These are phyloP conservation scores for Pseudomugil gertrudae DNA, from an alignment of 2,797 vertebrate genomes.

Conservation along the genomic window DNA sequence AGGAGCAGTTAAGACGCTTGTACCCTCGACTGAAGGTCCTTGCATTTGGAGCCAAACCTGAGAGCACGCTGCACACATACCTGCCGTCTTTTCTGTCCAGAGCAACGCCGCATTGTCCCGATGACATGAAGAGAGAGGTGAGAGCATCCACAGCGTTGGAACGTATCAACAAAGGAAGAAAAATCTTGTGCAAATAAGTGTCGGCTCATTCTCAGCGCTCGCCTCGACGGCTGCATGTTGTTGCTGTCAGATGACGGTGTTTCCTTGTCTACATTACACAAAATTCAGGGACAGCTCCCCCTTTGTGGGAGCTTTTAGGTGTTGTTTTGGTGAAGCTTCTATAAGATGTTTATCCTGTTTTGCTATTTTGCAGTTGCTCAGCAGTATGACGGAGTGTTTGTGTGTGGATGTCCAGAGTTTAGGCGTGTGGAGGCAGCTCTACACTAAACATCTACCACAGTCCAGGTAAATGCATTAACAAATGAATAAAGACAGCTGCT, in stretches of 20 bases:
- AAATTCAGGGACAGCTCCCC: background rate
- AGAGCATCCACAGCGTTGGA: slow-evolving; percentile 18
- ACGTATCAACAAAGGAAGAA: background rate
- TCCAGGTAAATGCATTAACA: slow-evolving; percentile 83
- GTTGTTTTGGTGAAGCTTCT: background rate
- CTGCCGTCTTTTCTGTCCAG: slow-evolving; percentile 96
- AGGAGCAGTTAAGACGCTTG: slow-evolving; percentile 91
- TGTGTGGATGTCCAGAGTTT: slow-evolving; percentile 88
- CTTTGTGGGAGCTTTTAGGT: background rate
- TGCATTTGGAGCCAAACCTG: slow-evolving; percentile 90
- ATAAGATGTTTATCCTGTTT: too few relatives aligned
- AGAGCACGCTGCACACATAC: slow-evolving; percentile 88
- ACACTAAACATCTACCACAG: slow-evolving; percentile 92
- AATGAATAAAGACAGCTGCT: too few relatives aligned
- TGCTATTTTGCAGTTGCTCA: slow-evolving; percentile 83
- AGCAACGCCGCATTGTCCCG: slow-evolving; percentile 87
- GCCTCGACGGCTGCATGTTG: too few relatives aligned
- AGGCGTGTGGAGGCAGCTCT: slow-evolving; percentile 94
- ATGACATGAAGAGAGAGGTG: slow-evolving; percentile 93
- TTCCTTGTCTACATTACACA: background rate
- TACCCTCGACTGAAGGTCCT: slow-evolving; percentile 93
- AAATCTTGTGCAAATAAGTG: background rate
- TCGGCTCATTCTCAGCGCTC: too few relatives aligned
- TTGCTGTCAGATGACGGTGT: background rate
- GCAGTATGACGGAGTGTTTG: slow-evolving; percentile 91